Conservation (phyloP, 2,113 vertebrate genomes). For the Pygoscelis adeliae region DNA sequence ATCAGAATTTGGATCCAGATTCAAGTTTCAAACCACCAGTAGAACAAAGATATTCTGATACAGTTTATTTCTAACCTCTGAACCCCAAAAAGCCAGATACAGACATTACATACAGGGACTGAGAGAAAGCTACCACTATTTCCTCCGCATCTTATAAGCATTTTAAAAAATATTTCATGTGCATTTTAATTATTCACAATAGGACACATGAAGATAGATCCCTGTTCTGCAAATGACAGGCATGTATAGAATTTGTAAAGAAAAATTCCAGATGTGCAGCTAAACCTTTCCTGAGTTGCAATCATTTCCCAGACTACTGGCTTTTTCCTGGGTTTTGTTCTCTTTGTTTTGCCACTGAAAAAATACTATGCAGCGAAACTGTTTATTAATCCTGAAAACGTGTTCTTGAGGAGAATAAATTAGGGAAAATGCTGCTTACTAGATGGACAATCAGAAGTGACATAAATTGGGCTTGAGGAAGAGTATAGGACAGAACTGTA, state of each 20-base stretch:
- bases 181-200: background rate
- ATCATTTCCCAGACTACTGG: background rate
- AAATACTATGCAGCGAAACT: background rate
- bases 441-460: background rate
- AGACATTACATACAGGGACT: background rate
- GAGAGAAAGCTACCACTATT: background rate
- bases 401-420: background rate
- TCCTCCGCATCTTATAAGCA: background rate
- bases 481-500: background rate
- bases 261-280: background rate
- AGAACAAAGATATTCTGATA: background rate
- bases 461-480: background rate
- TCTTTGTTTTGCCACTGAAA: background rate
- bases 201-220: background rate
- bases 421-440: background rate
- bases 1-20: background rate
- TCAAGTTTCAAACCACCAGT: background rate
- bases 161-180: background rate
- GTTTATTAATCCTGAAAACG: background rate
- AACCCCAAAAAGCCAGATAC: background rate
- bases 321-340: background rate
- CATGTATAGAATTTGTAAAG: background rate
- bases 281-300: background rate
- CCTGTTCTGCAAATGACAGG: background rate
- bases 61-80: background rate